Base-by-base conservation (phyloP, 2,888 invertebrate genomes). In the Iselma pallidipennis region DNA sequence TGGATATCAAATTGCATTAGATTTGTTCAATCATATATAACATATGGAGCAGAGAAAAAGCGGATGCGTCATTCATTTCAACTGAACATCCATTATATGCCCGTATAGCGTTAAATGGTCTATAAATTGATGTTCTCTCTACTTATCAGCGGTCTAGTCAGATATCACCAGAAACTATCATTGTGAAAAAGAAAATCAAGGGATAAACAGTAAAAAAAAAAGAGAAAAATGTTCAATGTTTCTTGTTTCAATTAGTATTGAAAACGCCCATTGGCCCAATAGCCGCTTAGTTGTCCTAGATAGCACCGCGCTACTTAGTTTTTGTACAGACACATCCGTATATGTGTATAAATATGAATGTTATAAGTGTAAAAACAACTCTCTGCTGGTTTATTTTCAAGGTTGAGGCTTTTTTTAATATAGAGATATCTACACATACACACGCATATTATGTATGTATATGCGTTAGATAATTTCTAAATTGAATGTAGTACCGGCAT, bases 1-100 rank as follows among this genome's bases (percentile, higher is more conserved):
- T 63, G 56, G 59, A 56, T 63, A 63, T 62, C 58, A 58, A 58
- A 62, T 58, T 55, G 62, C 55, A 62, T 63, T 63, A 59, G 63
- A 63, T 63, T 55, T 59, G 58, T 59, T 63, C 59, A 63, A 63
- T 63, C 56, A 59, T 53, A 50, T 53, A 50, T 33, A 54, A 53
- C 59, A 63, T 58, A 57, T 63, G 59, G 56, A 55, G 54, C 56
- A 54, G 56, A 45, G 23, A 12, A 45, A 54, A 53, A 57, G 50
- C 59, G 63, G 59, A 63, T 63, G 63, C 59, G 63, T 63, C 63
- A 63, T 63, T 60, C 63, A 54, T 50, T 55, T 48, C 12, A 51
- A 61, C 37, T 52, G 59, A 33, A 31, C 28, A 28, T 42, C 57
- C 54, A 61, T 62, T 62, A 61, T 61, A 54, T 48, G 63, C 63